Conservation (phyloP, 2,888 invertebrate genomes). For the Drosophila leonis region DNA sequence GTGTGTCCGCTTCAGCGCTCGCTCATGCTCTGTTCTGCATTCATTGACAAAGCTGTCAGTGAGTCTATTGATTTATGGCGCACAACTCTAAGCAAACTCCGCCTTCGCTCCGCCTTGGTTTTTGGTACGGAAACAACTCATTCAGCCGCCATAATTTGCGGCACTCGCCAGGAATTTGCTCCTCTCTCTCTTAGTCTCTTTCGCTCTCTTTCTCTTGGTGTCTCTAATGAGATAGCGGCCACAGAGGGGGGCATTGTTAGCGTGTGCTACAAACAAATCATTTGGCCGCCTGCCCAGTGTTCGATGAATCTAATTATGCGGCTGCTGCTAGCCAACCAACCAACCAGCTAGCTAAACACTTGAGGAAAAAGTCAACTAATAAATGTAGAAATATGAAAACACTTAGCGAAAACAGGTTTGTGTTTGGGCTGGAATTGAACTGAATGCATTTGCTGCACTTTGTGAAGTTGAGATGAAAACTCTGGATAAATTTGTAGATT, state of each 20-base stretch:
- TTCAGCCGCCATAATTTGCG: slow-evolving; percentile 69
- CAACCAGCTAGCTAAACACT: neutral
- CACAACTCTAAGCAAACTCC: slow-evolving; percentile 17
- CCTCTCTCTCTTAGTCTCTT: neutral
- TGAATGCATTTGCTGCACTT: neutral
- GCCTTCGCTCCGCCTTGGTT: neutral
- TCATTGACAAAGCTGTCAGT: slow-evolving; percentile 79
- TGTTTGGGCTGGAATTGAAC: neutral
- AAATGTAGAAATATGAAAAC: slow-evolving; percentile 1
- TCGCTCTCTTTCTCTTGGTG: neutral
- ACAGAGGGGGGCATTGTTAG: slow-evolving; percentile 21
- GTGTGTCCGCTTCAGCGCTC: slow-evolving; percentile 18
- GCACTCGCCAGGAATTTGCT: slow-evolving; percentile 29
- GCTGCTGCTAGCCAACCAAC: slow-evolving; percentile 6
- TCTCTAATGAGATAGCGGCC: slow-evolving; percentile 55
- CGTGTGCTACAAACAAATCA: slow-evolving; percentile 63
- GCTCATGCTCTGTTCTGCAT: slow-evolving; percentile 61
- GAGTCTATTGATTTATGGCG: slow-evolving; percentile 73
- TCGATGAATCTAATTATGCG: slow-evolving; percentile 53
- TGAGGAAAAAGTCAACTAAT: neutral
- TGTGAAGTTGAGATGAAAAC: neutral
- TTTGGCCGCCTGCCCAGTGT: slow-evolving; percentile 54
- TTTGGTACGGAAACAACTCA: slow-evolving; percentile 44
- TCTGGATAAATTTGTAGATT: neutral
- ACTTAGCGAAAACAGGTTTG: neutral